Evolutionary conservation across 23 tunicate species (phyloP).

Genomic region (Ascidia mentula): DNA sequence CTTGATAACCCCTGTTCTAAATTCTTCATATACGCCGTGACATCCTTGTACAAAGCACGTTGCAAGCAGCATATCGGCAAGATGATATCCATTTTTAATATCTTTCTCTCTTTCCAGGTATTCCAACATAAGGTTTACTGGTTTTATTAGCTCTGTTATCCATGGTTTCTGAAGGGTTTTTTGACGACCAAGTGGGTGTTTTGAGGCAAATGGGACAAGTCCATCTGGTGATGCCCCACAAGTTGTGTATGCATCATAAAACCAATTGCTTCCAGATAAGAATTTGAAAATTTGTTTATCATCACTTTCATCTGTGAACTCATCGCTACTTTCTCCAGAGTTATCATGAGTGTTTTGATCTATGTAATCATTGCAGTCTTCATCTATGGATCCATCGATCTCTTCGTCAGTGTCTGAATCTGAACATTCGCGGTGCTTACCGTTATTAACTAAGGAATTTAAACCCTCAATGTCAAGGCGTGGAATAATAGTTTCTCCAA

Average conservation of each 20-base stretch:
- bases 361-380: too few relatives aligned
- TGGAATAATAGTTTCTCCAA: constrained; percentile 42
- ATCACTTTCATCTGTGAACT: too few relatives aligned
- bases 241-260: constrained; percentile 34
- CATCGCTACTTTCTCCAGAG: too few relatives aligned
- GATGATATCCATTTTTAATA: constrained; percentile 2
- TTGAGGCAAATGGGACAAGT: constrained; percentile 45
- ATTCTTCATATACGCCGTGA: neutral
- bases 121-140: constrained; percentile 27
- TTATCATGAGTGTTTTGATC: too few relatives aligned
- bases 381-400: too few relatives aligned
- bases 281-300: too few relatives aligned
- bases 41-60: neutral
- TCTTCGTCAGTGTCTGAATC: too few relatives aligned
- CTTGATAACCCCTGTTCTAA: neutral
- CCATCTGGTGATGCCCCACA: constrained; percentile 56
- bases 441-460: constrained; percentile 14
- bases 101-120: neutral
- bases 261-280: constrained; percentile 39
- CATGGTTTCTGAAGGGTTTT: neutral
- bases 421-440: too few relatives aligned
- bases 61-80: neutral
- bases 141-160: constrained; percentile 40
- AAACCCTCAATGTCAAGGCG: constrained; percentile 9
- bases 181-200: constrained; percentile 37